Conservation (phyloP, 1,140 invertebrate genomes). For the Littorina saxatilis region DNA sequence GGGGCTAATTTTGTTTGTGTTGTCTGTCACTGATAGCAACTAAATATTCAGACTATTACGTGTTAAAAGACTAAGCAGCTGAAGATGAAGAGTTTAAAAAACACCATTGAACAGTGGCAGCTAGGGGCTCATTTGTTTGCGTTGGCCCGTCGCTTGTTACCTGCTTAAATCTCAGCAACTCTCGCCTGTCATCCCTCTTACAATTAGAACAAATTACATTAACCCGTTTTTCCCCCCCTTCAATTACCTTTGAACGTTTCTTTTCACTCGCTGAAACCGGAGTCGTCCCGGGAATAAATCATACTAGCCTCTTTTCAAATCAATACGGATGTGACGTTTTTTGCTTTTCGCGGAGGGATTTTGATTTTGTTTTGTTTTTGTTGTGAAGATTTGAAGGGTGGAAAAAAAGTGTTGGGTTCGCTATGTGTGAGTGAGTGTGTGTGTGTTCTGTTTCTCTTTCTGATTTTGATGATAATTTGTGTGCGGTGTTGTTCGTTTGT, state of each 20-base stretch:
- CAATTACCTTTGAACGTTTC: background rate
- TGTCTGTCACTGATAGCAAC: no score
- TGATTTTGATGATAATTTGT: background rate
- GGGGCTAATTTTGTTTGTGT: no score
- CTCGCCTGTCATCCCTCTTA: background rate
- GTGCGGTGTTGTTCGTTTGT: background rate
- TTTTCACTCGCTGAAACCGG: background rate
- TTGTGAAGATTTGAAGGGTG: background rate
- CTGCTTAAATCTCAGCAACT: background rate
- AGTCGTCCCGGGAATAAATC: background rate
- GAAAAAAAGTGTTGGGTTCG: background rate
- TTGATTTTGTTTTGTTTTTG: background rate
- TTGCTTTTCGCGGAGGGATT: no score
- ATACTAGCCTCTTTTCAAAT: conserved; percentile 19
- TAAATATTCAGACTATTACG: no score
- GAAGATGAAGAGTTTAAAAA: no score
- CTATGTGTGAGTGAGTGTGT: background rate
- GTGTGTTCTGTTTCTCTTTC: background rate
- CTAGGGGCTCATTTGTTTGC: conserved; percentile 9
- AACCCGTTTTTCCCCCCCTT: conserved; percentile 13
- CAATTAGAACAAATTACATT: conserved; percentile 39
- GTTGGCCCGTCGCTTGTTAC: background rate
- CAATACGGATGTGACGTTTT: conserved; percentile 29
- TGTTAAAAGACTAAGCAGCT: no score
- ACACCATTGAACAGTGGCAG: background rate